phyloP scores from a whole-genome alignment of 2,113 vertebrate species.

The Theristicus caerulescens region DNA sequence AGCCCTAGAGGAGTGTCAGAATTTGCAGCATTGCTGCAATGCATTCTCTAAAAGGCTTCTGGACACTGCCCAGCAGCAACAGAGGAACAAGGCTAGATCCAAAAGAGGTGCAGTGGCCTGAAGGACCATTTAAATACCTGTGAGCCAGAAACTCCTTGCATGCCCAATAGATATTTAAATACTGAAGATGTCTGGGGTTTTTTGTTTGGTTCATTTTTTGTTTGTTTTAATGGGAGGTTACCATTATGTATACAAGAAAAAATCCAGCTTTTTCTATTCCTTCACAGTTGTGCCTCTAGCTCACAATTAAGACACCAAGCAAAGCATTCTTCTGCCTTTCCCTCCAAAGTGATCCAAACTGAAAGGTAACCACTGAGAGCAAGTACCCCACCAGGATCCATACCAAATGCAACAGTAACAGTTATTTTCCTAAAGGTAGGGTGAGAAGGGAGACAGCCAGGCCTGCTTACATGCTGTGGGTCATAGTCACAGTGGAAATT shows the following conservation, averaged over 20 bases:
- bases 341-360: not conserved
- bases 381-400: too few relatives aligned
- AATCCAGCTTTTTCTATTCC: not conserved
- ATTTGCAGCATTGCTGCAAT: not conserved
- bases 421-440: not conserved
- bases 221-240: not conserved
- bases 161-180: not conserved
- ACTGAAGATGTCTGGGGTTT: not conserved
- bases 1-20: not conserved
- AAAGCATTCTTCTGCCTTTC: not conserved
- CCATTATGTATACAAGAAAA: not conserved
- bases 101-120: not conserved
- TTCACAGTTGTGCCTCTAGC: not conserved
- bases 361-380: not conserved
- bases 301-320: not conserved
- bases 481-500: not conserved
- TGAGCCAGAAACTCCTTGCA: not conserved
- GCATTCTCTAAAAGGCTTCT: not conserved
- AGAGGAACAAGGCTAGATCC: not conserved
- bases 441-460: not conserved
- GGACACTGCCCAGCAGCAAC: not conserved
- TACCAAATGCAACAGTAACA: not conserved
- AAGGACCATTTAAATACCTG: not conserved
- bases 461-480: rapidly evolving
- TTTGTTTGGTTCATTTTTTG: not conserved